These are phyloP conservation scores for Drosophila subpulchrella DNA, from an alignment of 1,140 invertebrate species.

Conservation along the genomic window DNA sequence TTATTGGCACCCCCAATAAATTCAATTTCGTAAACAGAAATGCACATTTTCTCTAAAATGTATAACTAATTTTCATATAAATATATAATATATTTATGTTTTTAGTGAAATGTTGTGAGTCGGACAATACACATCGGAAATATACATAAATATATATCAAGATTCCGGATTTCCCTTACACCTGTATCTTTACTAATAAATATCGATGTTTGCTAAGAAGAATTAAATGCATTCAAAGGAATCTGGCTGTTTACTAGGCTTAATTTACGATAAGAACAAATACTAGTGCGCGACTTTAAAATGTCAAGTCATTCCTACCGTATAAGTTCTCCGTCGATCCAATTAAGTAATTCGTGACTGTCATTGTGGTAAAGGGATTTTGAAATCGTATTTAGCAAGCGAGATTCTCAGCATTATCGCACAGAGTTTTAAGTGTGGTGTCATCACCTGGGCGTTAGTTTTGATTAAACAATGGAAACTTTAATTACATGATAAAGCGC, in stretches of 20 bases:
- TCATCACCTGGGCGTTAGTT: slow-evolving; percentile 1
- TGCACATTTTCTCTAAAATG: no score
- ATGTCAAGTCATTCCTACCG: slow-evolving; percentile 52
- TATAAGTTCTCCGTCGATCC: no score
- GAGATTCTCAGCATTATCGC: slow-evolving; percentile 13
- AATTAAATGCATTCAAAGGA: no score
- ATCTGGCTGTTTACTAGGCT: not conserved
- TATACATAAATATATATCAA: no score
- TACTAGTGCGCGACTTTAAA: not conserved
- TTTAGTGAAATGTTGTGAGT: no score
- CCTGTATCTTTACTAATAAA: no score
- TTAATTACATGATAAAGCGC: not conserved
- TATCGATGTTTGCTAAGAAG: no score
- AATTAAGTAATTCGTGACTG: not conserved
- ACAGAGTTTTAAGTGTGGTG: not conserved
- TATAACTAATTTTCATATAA: no score
- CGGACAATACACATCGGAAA: fast-evolving
- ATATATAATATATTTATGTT: no score
- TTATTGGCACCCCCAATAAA: no score
- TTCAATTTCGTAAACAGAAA: no score
- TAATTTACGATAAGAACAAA: slow-evolving; percentile 12
- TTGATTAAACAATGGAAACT: not conserved
- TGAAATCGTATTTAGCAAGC: not conserved
- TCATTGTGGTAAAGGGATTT: slow-evolving; percentile 8
- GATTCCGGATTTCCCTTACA: no score